Conservation (phyloP, 2,888 invertebrate species). For the Perizoma affinitatum region DNA sequence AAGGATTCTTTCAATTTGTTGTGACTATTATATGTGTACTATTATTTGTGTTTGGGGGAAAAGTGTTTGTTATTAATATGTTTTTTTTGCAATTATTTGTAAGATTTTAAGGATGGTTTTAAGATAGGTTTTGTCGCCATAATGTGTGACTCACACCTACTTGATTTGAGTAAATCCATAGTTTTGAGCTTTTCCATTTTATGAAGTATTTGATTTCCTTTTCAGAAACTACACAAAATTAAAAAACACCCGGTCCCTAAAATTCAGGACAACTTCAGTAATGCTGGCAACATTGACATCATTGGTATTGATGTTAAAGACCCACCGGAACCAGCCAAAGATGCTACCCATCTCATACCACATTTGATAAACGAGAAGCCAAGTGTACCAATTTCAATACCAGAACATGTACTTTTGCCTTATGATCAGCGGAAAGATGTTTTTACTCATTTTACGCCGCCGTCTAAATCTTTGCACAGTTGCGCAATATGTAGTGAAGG, state of each 20-base stretch:
- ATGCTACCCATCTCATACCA: conserved; percentile 56
- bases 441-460: conserved; percentile 49
- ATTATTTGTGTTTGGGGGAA: no score
- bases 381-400: conserved; percentile 41
- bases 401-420: conserved; percentile 44
- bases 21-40: no score
- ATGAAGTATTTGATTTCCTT: conserved; percentile 30
- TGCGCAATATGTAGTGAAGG: conserved; percentile 67
- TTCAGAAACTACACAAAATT: conserved; percentile 72
- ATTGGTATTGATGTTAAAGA: conserved; percentile 69
- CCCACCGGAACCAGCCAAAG: conserved; percentile 51
- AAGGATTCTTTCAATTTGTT: no score
- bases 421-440: conserved; percentile 55
- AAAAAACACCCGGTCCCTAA: conserved; percentile 63
- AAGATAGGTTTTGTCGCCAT: no score
- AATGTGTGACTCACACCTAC: no score
- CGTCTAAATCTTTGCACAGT: conserved; percentile 43
- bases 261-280: conserved; percentile 29
- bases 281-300: conserved; percentile 61
- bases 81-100: no score
- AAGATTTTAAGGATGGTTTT: no score
- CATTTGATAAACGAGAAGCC: conserved; percentile 55
- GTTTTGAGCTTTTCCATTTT: no score
- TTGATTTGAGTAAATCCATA: no score
- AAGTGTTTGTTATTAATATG: no score